A percentile compares a stretch with the other conserved stretches of the same genome.
phyloP scores from a whole-genome alignment of 2,888 invertebrate genomes.

The Minunthozetes semirufus region DNA sequence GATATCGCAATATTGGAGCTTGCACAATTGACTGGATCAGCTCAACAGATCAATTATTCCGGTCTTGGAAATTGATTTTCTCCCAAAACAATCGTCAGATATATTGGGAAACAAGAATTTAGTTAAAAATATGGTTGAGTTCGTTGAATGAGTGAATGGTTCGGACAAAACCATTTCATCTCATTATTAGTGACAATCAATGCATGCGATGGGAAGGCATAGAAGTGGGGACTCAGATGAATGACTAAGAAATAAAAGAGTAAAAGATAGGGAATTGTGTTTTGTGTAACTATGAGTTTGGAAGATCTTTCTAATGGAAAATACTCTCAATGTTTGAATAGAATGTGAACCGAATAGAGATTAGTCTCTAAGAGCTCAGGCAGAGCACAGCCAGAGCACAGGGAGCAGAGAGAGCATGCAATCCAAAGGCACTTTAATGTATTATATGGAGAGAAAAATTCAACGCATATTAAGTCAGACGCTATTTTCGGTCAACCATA shows the following conservation, averaged over 20 bases:
- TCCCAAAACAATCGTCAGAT: too few relatives aligned
- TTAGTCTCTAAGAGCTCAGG: too few relatives aligned
- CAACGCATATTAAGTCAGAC: conserved; percentile 11
- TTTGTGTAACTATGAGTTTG: neutral
- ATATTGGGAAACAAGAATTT: too few relatives aligned
- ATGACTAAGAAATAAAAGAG: neutral
- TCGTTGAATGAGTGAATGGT: neutral
- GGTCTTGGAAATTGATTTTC: too few relatives aligned
- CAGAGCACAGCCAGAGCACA: too few relatives aligned
- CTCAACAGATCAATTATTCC: too few relatives aligned
- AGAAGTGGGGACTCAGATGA: neutral
- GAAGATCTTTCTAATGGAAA: conserved; percentile 14
- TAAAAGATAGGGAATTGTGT: conserved; percentile 2
- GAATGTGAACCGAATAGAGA: neutral
- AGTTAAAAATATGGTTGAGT: too few relatives aligned
- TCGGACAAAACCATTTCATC: neutral
- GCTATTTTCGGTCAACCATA: conserved; percentile 18
- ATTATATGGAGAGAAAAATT: neutral
- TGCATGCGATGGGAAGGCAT: neutral
- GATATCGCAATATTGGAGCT: too few relatives aligned
- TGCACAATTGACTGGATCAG: too few relatives aligned
- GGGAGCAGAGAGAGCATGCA: neutral
- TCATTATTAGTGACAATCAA: conserved; percentile 5
- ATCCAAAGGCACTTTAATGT: neutral
- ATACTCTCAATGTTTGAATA: conserved; percentile 1